A percentile compares a stretch with the other conserved stretches of the same genome.
These are phyloP conservation scores for Ferdinandea cuprea DNA, from an alignment of 2,888 invertebrate species.

Conservation along the genomic window DNA sequence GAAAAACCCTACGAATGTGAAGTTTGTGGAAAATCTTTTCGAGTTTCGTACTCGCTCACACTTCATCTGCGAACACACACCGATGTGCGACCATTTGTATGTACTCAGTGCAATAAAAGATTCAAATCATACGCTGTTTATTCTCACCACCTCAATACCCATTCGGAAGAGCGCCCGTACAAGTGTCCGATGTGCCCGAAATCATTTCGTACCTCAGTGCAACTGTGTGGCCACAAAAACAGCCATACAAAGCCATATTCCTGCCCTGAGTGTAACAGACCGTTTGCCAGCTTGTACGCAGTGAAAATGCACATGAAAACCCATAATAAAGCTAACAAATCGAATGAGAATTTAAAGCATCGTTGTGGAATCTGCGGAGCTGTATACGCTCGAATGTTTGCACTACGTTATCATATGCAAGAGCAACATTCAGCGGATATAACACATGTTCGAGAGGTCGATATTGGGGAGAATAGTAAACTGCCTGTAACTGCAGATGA, in stretches of 20 bases:
- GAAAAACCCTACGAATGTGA: constrained; percentile 91
- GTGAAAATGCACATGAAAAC: constrained; percentile 90
- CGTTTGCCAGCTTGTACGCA: constrained; percentile 90
- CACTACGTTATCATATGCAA: constrained; percentile 89
- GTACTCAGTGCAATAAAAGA: constrained; percentile 88
- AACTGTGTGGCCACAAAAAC: constrained; percentile 91
- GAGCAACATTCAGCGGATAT: constrained; percentile 84
- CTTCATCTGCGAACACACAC: constrained; percentile 92
- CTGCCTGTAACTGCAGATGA: constrained; percentile 12
- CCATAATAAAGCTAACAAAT: constrained; percentile 85
- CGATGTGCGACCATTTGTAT: constrained; percentile 90
- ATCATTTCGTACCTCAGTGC: constrained; percentile 91
- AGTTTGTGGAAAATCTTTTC: constrained; percentile 91
- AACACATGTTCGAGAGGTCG: constrained; percentile 56
- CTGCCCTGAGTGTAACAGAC: constrained; percentile 90
- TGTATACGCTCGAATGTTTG: constrained; percentile 89
- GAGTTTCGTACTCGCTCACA: constrained; percentile 91
- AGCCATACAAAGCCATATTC: constrained; percentile 92
- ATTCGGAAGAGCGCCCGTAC: constrained; percentile 90
- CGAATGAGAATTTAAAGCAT: constrained; percentile 87
- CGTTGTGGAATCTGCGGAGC: constrained; percentile 89
- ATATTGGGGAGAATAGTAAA: constrained; percentile 20
- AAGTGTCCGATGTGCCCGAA: constrained; percentile 91
- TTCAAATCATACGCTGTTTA: constrained; percentile 92
- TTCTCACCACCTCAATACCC: constrained; percentile 90